Percentiles rank a stretch among this genome's conserved stretches.
These are phyloP conservation scores for Neosalanx taihuensis DNA, from an alignment of 2,797 vertebrate genomes.

Conservation along the genomic window DNA sequence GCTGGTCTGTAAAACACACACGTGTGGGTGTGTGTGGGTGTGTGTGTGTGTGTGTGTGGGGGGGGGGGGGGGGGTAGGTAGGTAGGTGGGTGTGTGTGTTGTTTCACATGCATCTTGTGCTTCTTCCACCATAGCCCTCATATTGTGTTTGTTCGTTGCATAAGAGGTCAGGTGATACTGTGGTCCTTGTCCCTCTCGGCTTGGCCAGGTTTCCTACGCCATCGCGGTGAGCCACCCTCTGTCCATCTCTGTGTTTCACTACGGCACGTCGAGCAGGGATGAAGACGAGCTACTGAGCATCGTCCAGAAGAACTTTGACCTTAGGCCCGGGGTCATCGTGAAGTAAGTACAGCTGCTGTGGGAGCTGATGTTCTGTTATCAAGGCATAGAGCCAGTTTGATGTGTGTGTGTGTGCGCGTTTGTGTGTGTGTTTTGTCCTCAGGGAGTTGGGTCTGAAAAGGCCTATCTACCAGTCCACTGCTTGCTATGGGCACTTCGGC, in stretches of 20 bases:
- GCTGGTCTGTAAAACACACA: too few species aligned
- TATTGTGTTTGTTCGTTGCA: not conserved
- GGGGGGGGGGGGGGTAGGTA: too few species aligned
- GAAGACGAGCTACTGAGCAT: conserved; percentile 76
- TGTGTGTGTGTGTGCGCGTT: not conserved
- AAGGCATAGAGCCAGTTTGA: not conserved
- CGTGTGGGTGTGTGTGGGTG: too few species aligned
- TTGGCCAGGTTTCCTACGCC: conserved; percentile 68
- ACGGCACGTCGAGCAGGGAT: conserved; percentile 66
- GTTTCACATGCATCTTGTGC: not conserved
- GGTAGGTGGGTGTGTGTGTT: too few species aligned
- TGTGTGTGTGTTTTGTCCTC: conserved; percentile 12
- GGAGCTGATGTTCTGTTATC: not conserved
- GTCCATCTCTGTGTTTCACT: conserved; percentile 74
- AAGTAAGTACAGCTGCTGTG: conserved; percentile 52
- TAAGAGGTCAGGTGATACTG: not conserved
- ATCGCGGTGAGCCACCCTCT: conserved; percentile 72
- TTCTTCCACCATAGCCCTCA: not conserved
- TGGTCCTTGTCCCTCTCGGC: not conserved
- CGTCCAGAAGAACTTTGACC: conserved; percentile 73
- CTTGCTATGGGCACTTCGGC: conserved; percentile 79
- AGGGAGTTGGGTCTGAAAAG: conserved; percentile 77
- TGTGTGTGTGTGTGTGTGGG: too few species aligned
- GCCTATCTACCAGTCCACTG: conserved; percentile 73
- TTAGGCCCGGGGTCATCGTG: conserved; percentile 75